Base-by-base conservation (phyloP, 2,797 vertebrate species). In the Manis crassicaudata region DNA sequence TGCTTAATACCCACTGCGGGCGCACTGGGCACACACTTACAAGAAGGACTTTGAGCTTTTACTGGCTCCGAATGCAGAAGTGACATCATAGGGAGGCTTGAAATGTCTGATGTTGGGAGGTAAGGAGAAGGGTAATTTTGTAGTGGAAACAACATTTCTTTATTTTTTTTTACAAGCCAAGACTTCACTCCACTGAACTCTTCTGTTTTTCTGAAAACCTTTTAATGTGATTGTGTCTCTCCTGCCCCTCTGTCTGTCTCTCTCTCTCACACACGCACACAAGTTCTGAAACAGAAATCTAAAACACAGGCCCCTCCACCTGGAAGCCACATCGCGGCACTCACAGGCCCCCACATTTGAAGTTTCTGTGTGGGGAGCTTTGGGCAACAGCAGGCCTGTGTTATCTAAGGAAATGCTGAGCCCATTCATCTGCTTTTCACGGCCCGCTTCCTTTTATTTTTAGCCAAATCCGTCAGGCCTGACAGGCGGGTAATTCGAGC, bases 381-480 rank as follows among this genome's bases (percentile, higher is more conserved):
- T 97, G 96, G 96, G 98, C 97, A 96, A 98, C 96, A 97, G 98
- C 96, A 97, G 97, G 97, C 97, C 98, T 96, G 75, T 98, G 98
- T 99, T 99, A 99, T 99, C 98, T 98, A 98, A 98, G 98, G 98
- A 98, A 98, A 98, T 98, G 95, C 98, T 98, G 98, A 98, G 98
- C 99, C 99, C 99, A 99, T 99, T 99, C 99, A 99, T 99, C 98
- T 98, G 98, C 98, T 98, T 99, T 98, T 99, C 99, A 98, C 97
- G 98, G 99, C 98, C 98, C 96, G 98, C 98, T 99, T 99, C 98
- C 99, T 99, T 99, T 99, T 99, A 99, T 99, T 99, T 99, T 99
- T 99, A 99, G 99, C 99, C 99, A 99, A 99, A 99, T 99, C 99
- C 98, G 99, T 99, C 99, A 99, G 98, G 98, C 98, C 98, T 99